Evolutionary conservation across 1,140 invertebrate genomes (phyloP).

Genomic region (Lepidurus couesii): DNA sequence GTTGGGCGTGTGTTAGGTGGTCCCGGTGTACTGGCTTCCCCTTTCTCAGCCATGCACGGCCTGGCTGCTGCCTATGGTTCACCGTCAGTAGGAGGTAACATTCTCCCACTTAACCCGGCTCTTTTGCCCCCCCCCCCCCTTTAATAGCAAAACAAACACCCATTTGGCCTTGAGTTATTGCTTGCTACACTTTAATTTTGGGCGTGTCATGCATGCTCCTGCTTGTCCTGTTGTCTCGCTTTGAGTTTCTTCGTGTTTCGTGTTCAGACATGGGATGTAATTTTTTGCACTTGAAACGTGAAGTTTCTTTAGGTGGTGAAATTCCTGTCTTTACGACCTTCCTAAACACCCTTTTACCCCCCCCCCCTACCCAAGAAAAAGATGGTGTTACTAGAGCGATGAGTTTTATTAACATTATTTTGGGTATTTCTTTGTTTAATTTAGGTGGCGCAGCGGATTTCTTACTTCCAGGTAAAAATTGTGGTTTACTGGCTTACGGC

Average conservation of each 20-base stretch:
- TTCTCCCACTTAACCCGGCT: constrained; percentile 42
- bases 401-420: not conserved
- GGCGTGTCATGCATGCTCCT: no score
- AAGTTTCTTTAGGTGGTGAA: no score
- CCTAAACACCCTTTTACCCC: no score
- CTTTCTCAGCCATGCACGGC: constrained; percentile 68
- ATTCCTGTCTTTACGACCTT: no score
- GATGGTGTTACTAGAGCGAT: no score
- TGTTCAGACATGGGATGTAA: no score
- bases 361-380: no score
- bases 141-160: not conserved
- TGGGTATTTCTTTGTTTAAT: constrained; percentile 19
- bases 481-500: constrained; percentile 1
- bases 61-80: constrained; percentile 59
- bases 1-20: constrained; percentile 51
- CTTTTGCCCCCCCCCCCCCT: constrained; percentile 31
- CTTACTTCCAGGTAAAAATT: constrained; percentile 32
- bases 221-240: no score
- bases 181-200: no score
- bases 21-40: constrained; percentile 72
- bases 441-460: constrained; percentile 31
- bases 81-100: constrained; percentile 61
- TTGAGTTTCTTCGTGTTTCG: no score
- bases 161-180: no score
- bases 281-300: no score